Conservation (phyloP, 2,888 invertebrate genomes). For the Malacosoma neustria region DNA sequence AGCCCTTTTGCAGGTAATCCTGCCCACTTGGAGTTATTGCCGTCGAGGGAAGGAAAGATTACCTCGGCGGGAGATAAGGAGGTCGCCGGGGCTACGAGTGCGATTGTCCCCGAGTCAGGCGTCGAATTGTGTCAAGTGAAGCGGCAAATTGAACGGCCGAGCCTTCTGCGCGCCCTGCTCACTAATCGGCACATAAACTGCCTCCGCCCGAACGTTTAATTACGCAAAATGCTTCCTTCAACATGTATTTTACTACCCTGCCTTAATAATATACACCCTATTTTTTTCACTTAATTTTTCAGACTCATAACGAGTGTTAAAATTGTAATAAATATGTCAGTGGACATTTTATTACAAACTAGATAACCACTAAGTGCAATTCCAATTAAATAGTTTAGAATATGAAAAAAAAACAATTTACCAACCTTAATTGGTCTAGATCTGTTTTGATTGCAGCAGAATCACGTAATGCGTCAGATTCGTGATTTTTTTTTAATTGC, state of each 20-base stretch:
- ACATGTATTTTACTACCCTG: conserved; percentile 19
- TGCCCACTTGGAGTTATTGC: conserved; percentile 74
- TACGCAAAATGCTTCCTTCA: conserved; percentile 56
- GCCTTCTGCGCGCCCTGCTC: conserved; percentile 64
- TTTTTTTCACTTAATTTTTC: not conserved
- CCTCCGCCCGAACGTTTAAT: conserved; percentile 59
- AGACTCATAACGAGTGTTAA: too few relatives aligned
- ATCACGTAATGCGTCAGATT: too few relatives aligned
- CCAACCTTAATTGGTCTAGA: too few relatives aligned
- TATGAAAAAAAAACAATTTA: too few relatives aligned
- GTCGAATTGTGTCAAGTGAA: conserved; percentile 76
- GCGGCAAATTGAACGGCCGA: conserved; percentile 74
- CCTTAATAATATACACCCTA: conserved; percentile 7
- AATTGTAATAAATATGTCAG: too few relatives aligned
- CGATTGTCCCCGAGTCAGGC: conserved; percentile 75
- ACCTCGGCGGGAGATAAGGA: conserved; percentile 74
- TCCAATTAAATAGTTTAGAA: too few relatives aligned
- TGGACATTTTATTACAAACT: too few relatives aligned
- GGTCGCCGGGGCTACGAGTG: conserved; percentile 72
- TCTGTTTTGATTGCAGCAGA: too few relatives aligned
- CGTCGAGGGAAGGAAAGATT: conserved; percentile 74
- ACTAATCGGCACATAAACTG: conserved; percentile 73
- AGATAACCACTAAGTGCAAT: too few relatives aligned
- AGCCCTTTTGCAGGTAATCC: conserved; percentile 73
- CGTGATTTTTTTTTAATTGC: too few relatives aligned